Conservation (phyloP, 2,888 invertebrate genomes). For the Eilema depressum region DNA sequence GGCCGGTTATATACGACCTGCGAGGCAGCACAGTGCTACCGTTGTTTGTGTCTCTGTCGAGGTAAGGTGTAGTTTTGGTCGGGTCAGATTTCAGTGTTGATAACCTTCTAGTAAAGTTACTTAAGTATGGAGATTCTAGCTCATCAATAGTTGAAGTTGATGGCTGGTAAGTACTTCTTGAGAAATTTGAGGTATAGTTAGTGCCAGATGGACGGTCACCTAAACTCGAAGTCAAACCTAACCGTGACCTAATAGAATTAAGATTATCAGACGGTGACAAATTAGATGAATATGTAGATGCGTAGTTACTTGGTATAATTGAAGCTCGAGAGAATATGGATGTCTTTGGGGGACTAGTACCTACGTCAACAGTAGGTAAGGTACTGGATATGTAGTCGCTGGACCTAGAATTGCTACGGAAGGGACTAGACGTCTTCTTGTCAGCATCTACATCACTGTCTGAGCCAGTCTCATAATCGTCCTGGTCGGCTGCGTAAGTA, state of each 20-base stretch:
- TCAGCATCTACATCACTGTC: slow-evolving; percentile 89
- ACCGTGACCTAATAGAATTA: slow-evolving; percentile 86
- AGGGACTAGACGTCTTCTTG: slow-evolving; percentile 73
- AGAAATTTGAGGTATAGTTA: slow-evolving; percentile 68
- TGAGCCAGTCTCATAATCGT: slow-evolving; percentile 90
- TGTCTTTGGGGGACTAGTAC: slow-evolving; percentile 73
- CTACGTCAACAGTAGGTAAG: slow-evolving; percentile 67
- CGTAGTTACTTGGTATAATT: slow-evolving; percentile 63
- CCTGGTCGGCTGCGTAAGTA: slow-evolving; percentile 80
- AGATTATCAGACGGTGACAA: slow-evolving; percentile 83
- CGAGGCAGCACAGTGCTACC: slow-evolving; percentile 73
- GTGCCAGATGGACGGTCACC: slow-evolving; percentile 72
- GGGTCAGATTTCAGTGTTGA: slow-evolving; percentile 80
- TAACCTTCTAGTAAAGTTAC: slow-evolving; percentile 90
- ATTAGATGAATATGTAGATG: slow-evolving; percentile 66
- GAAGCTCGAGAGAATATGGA: slow-evolving; percentile 79
- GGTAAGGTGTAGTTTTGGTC: slow-evolving; percentile 62
- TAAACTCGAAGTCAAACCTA: slow-evolving; percentile 83
- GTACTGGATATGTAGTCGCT: slow-evolving; percentile 81
- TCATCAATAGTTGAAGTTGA: slow-evolving; percentile 79
- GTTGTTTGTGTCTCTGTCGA: slow-evolving; percentile 77
- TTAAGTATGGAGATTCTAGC: slow-evolving; percentile 90
- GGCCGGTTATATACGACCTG: slow-evolving; percentile 75
- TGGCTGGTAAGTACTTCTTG: slow-evolving; percentile 71
- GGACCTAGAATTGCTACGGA: slow-evolving; percentile 74